Evolutionary conservation across 2,797 vertebrate genomes (phyloP).

Genomic region (Esox masquinongy): DNA sequence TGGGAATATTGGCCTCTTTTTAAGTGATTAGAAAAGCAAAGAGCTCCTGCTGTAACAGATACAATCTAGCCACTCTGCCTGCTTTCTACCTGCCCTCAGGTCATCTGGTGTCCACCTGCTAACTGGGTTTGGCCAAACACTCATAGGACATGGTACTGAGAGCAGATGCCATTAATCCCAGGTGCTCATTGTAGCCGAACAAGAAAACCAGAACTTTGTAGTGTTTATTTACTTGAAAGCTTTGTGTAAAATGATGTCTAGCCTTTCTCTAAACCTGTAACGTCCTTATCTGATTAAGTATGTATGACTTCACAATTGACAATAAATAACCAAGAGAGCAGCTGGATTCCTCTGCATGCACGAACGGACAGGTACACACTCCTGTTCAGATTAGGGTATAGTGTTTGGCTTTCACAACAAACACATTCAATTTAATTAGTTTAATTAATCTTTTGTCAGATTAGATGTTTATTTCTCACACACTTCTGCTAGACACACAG

Average conservation of each 20-base stretch:
- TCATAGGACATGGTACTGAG: background rate
- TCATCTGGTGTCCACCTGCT: background rate
- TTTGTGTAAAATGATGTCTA: background rate
- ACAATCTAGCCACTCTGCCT: background rate
- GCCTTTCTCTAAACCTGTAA: background rate
- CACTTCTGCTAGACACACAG: background rate
- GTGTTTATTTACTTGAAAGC: background rate
- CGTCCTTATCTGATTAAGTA: constrained; percentile 1
- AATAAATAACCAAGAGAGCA: background rate
- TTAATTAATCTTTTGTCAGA: background rate
- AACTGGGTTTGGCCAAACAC: background rate
- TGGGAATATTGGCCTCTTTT: background rate
- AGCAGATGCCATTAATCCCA: background rate
- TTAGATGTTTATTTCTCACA: background rate
- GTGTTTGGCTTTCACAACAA: background rate
- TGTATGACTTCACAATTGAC: constrained; percentile 10
- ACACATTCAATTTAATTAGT: background rate
- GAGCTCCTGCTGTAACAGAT: background rate
- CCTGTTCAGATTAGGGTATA: background rate
- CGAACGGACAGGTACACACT: background rate
- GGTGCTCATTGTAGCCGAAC: background rate
- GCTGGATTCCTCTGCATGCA: background rate
- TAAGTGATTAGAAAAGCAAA: background rate
- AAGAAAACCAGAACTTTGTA: background rate
- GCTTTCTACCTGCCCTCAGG: background rate